Base-by-base conservation (phyloP, 2,888 invertebrate species). In the Argyresthia albistria region DNA sequence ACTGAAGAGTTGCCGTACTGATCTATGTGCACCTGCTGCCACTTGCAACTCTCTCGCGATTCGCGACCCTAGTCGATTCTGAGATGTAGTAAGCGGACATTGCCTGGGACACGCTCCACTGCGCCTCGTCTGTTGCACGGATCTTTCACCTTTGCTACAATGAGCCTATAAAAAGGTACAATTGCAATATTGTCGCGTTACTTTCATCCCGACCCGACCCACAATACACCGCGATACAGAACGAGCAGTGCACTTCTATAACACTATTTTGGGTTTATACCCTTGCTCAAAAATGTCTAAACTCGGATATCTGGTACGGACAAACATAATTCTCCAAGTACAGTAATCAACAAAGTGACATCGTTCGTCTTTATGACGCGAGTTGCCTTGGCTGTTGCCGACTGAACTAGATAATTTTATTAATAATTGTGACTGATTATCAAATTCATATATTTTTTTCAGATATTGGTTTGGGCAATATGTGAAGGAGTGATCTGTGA, bases 131-230 rank as follows among this genome's bases (percentile, higher is more conserved):
- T 66, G 79, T 84, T 84, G 84, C 86, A 66, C 73, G 76, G 78
- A 77, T 86, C 86, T 83, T 83, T 83, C 83, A 80, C 86, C 87
- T 83, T 77, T 87, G 86, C 87, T 86, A 87, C 76, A 80, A 73
- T 83, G 70, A 80, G 84, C 79, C 86, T 87, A 87, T 87, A 87
- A 86, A 87, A 86, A 82, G 72, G 81, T 82, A 84, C 79, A 82
- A 77, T 76, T 81, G 72, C 77, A 76, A 81, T 77, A 76, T 72
- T 80, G 67, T 79, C 67, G 76, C 80, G 82, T 78, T 87, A 87
- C 86, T 87, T 87, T 87, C 82, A 82, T 86, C 76, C 73, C 74
- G 69, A 71, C 74, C 62, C 72, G 77, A 80, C 75, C 75, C 70
- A 76, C 76, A 82, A 76, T 74, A 80, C 80, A 73, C 77, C 79